A percentile compares a stretch with the other conserved stretches of the same genome.
Conservation (phyloP, 2,113 vertebrate genomes). For the Tinamus guttatus region DNA sequence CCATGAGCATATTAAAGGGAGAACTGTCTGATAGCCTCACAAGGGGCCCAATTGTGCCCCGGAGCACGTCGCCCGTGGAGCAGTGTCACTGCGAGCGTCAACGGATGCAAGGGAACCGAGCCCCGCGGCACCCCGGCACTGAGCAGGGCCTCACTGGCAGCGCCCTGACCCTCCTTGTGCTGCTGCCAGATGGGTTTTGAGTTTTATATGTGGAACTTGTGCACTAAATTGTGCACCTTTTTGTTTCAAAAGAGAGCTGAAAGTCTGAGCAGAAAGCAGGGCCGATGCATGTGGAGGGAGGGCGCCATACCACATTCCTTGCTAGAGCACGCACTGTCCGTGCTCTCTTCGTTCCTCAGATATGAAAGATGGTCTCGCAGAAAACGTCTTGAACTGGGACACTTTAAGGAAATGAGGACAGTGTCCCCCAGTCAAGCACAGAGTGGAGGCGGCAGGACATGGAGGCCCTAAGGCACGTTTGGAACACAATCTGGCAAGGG, state of each 20-base stretch:
- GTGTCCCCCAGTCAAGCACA: background rate
- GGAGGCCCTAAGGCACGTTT: too few species aligned
- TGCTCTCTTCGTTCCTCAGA: background rate
- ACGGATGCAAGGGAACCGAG: rapidly evolving
- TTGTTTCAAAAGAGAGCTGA: background rate
- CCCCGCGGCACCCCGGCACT: background rate
- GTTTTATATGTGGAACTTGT: background rate
- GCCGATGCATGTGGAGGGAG: background rate
- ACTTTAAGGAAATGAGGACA: background rate
- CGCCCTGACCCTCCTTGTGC: background rate
- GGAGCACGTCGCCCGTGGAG: background rate
- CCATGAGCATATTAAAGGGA: background rate
- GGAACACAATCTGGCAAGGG: too few species aligned
- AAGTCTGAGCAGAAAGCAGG: background rate
- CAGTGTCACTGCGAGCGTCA: rapidly evolving
- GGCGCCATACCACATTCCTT: background rate
- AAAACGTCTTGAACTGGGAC: background rate
- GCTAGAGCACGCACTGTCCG: background rate
- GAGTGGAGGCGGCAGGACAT: background rate
- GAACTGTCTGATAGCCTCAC: conserved; percentile 9
- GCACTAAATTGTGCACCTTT: background rate
- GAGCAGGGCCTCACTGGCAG: background rate
- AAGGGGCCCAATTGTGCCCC: conserved; percentile 53
- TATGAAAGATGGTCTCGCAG: background rate
- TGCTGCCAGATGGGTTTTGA: background rate